phyloP scores from a whole-genome alignment of 2,888 invertebrate species.

The Conus canariensis region DNA sequence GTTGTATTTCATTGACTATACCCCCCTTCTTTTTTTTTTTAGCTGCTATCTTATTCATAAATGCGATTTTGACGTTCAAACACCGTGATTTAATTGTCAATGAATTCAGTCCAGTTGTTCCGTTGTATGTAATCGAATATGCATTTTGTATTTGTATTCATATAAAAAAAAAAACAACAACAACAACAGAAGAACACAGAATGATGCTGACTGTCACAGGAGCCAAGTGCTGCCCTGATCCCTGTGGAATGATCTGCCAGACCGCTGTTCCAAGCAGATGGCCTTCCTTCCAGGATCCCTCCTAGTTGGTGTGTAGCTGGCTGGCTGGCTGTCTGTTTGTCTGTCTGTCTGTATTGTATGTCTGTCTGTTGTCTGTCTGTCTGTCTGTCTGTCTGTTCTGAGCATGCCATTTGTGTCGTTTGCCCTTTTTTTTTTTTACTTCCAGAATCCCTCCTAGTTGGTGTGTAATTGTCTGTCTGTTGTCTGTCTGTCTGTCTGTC shows the following conservation, averaged over 20 bases:
- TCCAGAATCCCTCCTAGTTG: not conserved
- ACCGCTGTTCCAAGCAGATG: constrained; percentile 8
- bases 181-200: too few relatives aligned
- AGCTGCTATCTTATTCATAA: too few relatives aligned
- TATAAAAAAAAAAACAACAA: too few relatives aligned
- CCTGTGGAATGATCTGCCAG: not conserved
- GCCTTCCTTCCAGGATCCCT: not conserved
- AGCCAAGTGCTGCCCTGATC: constrained; percentile 2
- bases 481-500: not conserved
- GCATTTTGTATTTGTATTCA: too few relatives aligned
- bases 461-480: not conserved
- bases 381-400: not conserved
- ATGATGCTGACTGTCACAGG: not conserved
- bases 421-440: not conserved
- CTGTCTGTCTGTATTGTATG: not conserved
- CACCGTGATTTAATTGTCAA: too few relatives aligned
- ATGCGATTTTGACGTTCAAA: not conserved
- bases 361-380: not conserved
- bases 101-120: too few relatives aligned
- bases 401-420: not conserved
- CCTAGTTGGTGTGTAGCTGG: not conserved
- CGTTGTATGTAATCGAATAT: too few relatives aligned
- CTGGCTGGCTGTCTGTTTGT: not conserved
- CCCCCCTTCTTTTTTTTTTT: not conserved
- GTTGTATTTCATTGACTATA: too few relatives aligned